These are phyloP conservation scores for Girardinus metallicus DNA, from an alignment of 2,797 vertebrate genomes.

Conservation along the genomic window DNA sequence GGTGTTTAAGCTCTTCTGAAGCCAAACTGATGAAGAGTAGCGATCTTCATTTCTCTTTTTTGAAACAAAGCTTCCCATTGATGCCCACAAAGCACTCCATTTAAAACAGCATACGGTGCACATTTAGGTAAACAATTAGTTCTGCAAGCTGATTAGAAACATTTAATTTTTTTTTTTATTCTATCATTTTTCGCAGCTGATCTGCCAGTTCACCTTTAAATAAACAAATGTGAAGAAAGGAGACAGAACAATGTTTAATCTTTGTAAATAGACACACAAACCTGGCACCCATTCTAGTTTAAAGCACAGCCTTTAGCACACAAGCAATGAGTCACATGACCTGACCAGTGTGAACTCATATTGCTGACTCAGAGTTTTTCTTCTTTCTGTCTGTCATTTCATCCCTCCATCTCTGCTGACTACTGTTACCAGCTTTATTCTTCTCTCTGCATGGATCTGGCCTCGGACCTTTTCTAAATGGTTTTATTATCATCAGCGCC, in stretches of 20 bases:
- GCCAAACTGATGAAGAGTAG: conserved; percentile 69
- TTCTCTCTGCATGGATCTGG: conserved; percentile 45
- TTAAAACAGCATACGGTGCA: neutral
- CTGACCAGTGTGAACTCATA: conserved; percentile 47
- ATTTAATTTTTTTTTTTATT: neutral
- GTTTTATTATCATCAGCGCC: conserved; percentile 38
- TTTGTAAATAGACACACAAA: conserved; percentile 1
- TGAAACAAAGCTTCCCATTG: conserved; percentile 48
- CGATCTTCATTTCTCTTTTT: conserved; percentile 38
- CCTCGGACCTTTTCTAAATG: conserved; percentile 42
- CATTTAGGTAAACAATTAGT: neutral
- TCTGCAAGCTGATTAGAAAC: neutral
- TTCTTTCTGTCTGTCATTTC: conserved; percentile 37
- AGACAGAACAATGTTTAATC: conserved; percentile 10
- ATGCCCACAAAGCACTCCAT: conserved; percentile 16
- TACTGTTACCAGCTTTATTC: conserved; percentile 56
- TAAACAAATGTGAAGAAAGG: conserved; percentile 2
- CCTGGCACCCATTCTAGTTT: conserved; percentile 6
- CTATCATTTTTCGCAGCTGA: neutral
- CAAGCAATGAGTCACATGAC: conserved; percentile 20
- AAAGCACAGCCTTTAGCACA: conserved; percentile 15
- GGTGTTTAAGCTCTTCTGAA: conserved; percentile 51
- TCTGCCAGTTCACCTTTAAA: neutral
- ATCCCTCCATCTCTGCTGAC: conserved; percentile 41
- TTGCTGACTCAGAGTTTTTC: conserved; percentile 51